A percentile compares a stretch with the other conserved stretches of the same genome.
Evolutionary conservation across 2,888 invertebrate genomes (phyloP).

Genomic region (Parnassius glacialis): DNA sequence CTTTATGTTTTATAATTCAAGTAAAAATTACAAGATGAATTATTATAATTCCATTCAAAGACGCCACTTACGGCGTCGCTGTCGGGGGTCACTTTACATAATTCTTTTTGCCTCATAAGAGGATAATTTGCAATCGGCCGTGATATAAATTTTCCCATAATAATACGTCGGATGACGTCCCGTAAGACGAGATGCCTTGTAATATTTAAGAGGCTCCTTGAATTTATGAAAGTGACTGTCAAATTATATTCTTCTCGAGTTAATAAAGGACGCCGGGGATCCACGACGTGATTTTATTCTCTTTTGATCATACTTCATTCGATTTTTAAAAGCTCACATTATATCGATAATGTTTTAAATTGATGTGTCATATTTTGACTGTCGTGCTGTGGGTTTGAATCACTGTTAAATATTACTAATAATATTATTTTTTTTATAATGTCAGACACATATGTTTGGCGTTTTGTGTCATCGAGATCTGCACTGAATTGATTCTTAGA

Average conservation of each 20-base stretch:
- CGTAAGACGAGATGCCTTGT: conserved; percentile 37
- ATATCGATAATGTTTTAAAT: not conserved
- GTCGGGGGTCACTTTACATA: conserved; percentile 52
- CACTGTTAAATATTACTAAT: too few relatives aligned
- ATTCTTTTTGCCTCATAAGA: conserved; percentile 46
- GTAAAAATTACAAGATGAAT: conserved; percentile 10
- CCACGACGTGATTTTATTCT: conserved; percentile 42
- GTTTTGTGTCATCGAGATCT: too few relatives aligned
- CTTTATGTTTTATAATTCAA: not conserved
- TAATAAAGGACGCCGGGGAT: conserved; percentile 54
- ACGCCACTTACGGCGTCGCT: conserved; percentile 55
- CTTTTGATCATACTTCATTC: conserved; percentile 21
- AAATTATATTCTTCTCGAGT: conserved; percentile 59
- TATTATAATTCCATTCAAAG: conserved; percentile 46
- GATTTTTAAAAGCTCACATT: conserved; percentile 2
- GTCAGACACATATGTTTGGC: too few relatives aligned
- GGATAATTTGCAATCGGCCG: conserved; percentile 47
- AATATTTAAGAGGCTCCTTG: conserved; percentile 33
- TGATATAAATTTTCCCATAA: conserved; percentile 51
- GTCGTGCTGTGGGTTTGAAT: too few relatives aligned
- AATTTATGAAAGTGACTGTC: conserved; percentile 67
- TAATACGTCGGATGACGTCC: conserved; percentile 48
- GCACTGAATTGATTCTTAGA: too few relatives aligned
- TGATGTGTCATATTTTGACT: too few relatives aligned
- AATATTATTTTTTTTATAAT: too few relatives aligned